Base-by-base conservation (phyloP, 1,140 invertebrate genomes). In the Cherax quadricarinatus region DNA sequence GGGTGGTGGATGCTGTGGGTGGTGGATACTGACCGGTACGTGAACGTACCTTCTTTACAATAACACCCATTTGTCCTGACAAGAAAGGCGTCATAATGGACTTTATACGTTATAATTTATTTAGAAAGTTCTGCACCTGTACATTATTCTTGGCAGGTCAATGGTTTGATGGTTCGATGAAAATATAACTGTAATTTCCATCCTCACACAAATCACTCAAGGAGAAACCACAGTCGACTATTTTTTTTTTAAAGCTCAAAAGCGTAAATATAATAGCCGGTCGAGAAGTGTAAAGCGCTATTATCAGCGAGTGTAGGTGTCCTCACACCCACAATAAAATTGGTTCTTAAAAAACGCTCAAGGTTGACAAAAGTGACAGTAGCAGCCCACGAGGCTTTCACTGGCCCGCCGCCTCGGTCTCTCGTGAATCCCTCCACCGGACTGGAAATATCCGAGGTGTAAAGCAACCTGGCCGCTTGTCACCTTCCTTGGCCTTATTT, bases 271-370 rank as follows among this genome's bases (percentile, higher is more conserved):
- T 75, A 75, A 75, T 75, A 75, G 70, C 70, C 24, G 16, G 16
- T 30, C 70, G 21, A 21, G 70, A 75, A 30, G 70, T 70, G 70
- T 75, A 5, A 6, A n/a, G 24, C 70, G 70, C n/a, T 12, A 75
- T 75, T 75, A 75, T 30, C 24, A 30, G 16, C 70, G 70, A n/a
- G 82, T 62, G 82, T 84, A 57, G 53, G n/a, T 49, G 12, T 84
- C 82, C 53, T 84, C 82, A 84, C 82, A 62, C 82, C 82, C 53
- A 84, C 82, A 70, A 85, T 85, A 85, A 62, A 85, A 30, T 70
- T 66, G 60, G 83, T 48, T 30, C 81, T 83, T 85, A 30, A 85
- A 85, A 85, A 85, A 85, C 62, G 70, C 70, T 75, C 70, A 75
- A 24, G n/a, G 70, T 75, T 75, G 70, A 75, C 70, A 75, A 75